Evolutionary conservation across 2,888 invertebrate genomes (phyloP).

Genomic region (Metellina segmentata): DNA sequence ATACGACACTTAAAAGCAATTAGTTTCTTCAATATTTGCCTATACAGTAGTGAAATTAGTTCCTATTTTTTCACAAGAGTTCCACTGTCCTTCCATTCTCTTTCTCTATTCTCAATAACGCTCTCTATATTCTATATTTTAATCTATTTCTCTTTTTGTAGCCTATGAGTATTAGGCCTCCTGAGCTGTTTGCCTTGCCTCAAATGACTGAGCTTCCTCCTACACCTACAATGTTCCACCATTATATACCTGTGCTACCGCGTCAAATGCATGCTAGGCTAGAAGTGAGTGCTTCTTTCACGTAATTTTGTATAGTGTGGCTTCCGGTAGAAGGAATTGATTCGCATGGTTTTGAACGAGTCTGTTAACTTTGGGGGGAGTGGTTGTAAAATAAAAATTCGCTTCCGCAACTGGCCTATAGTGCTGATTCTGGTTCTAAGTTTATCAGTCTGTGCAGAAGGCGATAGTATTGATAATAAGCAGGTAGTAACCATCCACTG

Average conservation of each 20-base stretch:
- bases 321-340: neutral
- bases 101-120: neutral
- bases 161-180: conserved; percentile 76
- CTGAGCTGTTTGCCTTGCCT: conserved; percentile 77
- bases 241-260: conserved; percentile 79
- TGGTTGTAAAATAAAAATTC: too few species aligned
- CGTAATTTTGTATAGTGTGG: neutral
- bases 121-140: neutral
- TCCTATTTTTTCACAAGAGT: neutral
- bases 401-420: too few species aligned
- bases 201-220: conserved; percentile 79
- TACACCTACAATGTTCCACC: conserved; percentile 78
- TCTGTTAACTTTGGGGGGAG: too few species aligned
- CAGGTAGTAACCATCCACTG: too few species aligned
- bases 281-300: conserved; percentile 69
- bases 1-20: too few species aligned
- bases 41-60: too few species aligned
- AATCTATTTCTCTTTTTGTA: conserved; percentile 4
- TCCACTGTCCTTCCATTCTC: neutral
- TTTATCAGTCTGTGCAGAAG: too few species aligned
- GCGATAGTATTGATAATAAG: too few species aligned
- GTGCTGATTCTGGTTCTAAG: too few species aligned
- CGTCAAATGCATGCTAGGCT: conserved; percentile 79
- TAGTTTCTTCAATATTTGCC: too few species aligned
- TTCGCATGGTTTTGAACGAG: neutral